phyloP scores from a whole-genome alignment of 92 coral and sea anemone species.

The Ricordea florida region DNA sequence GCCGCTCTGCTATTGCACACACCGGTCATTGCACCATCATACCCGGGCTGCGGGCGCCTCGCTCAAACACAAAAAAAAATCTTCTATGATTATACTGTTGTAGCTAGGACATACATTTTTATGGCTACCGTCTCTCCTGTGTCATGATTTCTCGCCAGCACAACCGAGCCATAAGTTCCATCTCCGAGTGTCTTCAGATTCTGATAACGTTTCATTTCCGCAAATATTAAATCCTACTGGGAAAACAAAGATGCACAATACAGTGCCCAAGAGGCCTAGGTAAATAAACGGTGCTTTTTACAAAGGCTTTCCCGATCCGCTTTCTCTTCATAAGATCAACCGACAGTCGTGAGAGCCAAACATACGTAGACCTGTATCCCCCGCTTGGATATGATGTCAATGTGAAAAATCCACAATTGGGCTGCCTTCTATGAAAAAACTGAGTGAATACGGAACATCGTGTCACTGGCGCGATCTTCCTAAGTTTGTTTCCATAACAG shows the following conservation, averaged over 20 bases:
- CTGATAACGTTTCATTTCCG: slow-evolving; percentile 87
- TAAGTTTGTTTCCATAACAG: no score
- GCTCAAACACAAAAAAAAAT: no score
- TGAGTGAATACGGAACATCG: neutral
- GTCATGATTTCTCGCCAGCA: slow-evolving; percentile 86
- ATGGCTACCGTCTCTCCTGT: slow-evolving; percentile 98
- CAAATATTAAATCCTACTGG: neutral
- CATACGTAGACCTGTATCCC: neutral
- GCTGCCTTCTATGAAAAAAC: slow-evolving; percentile 12
- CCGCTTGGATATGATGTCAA: neutral
- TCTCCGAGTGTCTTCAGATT: slow-evolving; percentile 82
- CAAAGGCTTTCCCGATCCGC: slow-evolving; percentile 11
- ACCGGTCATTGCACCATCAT: no score
- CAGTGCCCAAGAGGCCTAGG: neutral
- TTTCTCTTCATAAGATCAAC: slow-evolving; percentile 12
- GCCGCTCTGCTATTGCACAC: neutral
- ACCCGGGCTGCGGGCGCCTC: neutral
- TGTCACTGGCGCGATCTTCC: no score
- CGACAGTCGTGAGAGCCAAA: neutral
- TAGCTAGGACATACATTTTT: slow-evolving; percentile 67
- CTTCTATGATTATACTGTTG: neutral
- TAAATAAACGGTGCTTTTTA: neutral
- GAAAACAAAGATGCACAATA: slow-evolving; percentile 6
- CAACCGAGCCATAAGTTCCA: slow-evolving; percentile 96
- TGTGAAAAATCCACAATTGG: neutral